Base-by-base conservation (phyloP, 2,888 invertebrate genomes). In the Ochropacha duplaris region DNA sequence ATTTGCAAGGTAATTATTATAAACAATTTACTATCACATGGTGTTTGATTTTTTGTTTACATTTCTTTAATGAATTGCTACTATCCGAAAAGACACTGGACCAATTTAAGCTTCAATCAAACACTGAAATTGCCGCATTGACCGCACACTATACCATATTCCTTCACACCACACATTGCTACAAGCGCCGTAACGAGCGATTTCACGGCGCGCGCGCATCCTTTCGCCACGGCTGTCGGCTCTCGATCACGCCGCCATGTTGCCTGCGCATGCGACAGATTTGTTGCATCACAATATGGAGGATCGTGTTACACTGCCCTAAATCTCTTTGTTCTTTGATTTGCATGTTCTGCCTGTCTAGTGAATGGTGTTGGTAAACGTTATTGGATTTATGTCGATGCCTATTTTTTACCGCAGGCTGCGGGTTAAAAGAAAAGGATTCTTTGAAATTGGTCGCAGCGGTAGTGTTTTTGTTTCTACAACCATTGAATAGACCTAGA, bases 221-320 rank as follows among this genome's bases (percentile, higher is more conserved):
- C 88, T 90, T 92, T 91, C 89, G 88, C 83, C 82, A 89, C 83
- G 88, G 86, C 81, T 87, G 88, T 88, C 83, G 78, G 75, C 81
- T 73, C 83, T 85, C 83, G 84, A 86, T 87, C 87, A 84, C 79
- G 72, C 69, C 73, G 81, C 83, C 86, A 83, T 86, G 73, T 84
- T 84, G 78, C 64, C 65, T 68, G 76, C 72, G 78, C 75, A 79
- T 83, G 83, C 84, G 87, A 88, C 87, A 88, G 81, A 87, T 84
- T 77, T 74, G 80, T 90, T 90, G 85, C 90, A 80, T 87, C 87
- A 88, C 80, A 87, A 83, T 84, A 84, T 81, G 75, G 79, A 69
- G 82, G 86, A 87, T 90, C 84, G 87, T 86, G 90, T 91, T 90
- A 91, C 91, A 87, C 84, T 90, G 90, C 82, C 86, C 90, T 84